Conservation (phyloP, 2,888 invertebrate genomes). For the Hemistola chrysoprasaria region DNA sequence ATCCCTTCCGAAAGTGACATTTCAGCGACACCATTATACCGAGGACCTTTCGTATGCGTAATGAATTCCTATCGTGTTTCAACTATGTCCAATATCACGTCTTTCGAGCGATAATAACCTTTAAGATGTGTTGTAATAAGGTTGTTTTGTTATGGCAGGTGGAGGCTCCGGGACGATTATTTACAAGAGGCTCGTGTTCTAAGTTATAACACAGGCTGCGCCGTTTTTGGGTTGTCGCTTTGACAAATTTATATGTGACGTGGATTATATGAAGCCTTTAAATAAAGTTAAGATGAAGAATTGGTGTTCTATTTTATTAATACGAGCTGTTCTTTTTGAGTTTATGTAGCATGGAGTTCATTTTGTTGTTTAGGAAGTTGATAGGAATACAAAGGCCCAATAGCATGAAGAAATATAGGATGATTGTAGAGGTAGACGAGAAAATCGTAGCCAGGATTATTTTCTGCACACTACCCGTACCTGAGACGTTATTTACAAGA, state of each 20-base stretch:
- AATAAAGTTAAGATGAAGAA: constrained; percentile 43
- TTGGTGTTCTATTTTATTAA: constrained; percentile 37
- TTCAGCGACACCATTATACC: constrained; percentile 42
- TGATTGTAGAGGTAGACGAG: too few relatives aligned
- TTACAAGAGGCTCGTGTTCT: constrained; percentile 45
- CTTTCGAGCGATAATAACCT: constrained; percentile 33
- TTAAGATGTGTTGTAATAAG: constrained; percentile 27
- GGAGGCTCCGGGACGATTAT: constrained; percentile 39
- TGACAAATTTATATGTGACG: constrained; percentile 59
- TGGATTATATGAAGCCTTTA: constrained; percentile 44
- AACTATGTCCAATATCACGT: constrained; percentile 36
- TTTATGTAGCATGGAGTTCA: constrained; percentile 1
- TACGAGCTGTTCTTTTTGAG: constrained; percentile 9
- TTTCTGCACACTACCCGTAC: too few relatives aligned
- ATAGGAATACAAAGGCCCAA: too few relatives aligned
- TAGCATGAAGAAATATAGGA: too few relatives aligned
- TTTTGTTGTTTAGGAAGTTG: not conserved
- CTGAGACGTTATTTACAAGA: too few relatives aligned
- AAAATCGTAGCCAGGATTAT: too few relatives aligned
- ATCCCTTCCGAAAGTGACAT: constrained; percentile 38
- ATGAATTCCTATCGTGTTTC: constrained; percentile 56
- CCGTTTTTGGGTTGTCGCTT: constrained; percentile 49
- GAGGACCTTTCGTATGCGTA: constrained; percentile 55
- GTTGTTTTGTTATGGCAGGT: constrained; percentile 20
- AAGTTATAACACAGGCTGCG: constrained; percentile 47